Evolutionary conservation across 2,797 vertebrate genomes (phyloP).

Genomic region (Catharus ustulatus): DNA sequence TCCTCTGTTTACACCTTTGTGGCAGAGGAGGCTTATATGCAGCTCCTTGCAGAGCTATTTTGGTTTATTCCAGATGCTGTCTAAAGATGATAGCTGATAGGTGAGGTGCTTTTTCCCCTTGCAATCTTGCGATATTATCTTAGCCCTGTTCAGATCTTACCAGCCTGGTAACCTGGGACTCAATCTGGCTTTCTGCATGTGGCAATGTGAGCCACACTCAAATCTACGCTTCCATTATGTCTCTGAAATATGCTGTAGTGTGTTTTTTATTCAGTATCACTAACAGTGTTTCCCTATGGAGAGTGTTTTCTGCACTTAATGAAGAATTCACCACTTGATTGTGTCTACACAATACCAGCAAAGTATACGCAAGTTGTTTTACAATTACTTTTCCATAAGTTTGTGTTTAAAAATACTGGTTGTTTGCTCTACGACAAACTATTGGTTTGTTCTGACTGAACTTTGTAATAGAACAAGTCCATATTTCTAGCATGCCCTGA

Average conservation of each 20-base stretch:
- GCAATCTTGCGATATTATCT: not conserved
- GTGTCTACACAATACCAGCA: rapidly evolving
- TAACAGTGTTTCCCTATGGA: not conserved
- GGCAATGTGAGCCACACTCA: not conserved
- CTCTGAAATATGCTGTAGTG: not conserved
- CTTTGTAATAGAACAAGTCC: not conserved
- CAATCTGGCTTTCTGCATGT: not conserved
- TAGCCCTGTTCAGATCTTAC: not conserved
- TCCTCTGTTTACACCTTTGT: not conserved
- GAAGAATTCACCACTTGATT: not conserved
- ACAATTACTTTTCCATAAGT: not conserved
- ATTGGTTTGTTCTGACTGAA: not conserved
- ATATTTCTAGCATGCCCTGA: not conserved
- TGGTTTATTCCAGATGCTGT: not conserved
- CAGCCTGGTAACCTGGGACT: not conserved
- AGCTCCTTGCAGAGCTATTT: not conserved
- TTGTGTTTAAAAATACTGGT: not conserved
- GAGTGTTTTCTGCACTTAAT: not conserved
- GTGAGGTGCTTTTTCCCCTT: not conserved
- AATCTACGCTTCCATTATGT: rapidly evolving
- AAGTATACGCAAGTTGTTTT: not conserved
- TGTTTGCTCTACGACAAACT: not conserved
- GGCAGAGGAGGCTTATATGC: not conserved
- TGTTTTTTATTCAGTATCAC: not conserved
- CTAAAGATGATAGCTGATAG: not conserved